phyloP scores from a whole-genome alignment of 2,797 vertebrate genomes.

The Hemitrygon akajei region DNA sequence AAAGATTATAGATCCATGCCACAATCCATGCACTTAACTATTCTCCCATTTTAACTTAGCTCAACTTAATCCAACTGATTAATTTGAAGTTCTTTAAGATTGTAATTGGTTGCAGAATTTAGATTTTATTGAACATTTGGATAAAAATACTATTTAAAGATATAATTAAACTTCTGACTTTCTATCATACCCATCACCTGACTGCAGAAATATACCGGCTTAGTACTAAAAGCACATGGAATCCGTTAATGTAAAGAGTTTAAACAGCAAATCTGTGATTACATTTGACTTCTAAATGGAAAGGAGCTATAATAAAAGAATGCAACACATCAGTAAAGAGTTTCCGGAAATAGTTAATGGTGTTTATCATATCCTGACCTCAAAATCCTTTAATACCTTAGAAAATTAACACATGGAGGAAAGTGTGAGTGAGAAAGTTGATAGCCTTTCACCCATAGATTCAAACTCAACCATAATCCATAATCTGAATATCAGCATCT shows the following conservation, averaged over 20 bases:
- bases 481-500: too few species aligned
- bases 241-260: background rate
- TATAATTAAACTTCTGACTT: background rate
- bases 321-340: background rate
- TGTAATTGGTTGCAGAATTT: background rate
- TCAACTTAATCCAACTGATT: background rate
- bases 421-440: background rate
- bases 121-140: background rate
- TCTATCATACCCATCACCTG: too few species aligned
- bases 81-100: background rate
- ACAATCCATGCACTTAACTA: background rate
- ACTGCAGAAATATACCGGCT: background rate
- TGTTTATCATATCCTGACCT: background rate
- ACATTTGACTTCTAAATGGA: background rate
- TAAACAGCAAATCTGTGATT: background rate
- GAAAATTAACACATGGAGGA: background rate
- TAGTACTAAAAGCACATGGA: background rate
- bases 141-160: background rate
- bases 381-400: background rate
- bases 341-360: background rate
- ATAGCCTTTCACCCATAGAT: background rate
- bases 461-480: background rate
- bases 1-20: background rate
- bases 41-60: too few species aligned
- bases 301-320: background rate